Percentiles rank a stretch among this genome's conserved stretches.
Evolutionary conservation across 2,888 invertebrate genomes (phyloP).

Genomic region (Limnephilus marmoratus): DNA sequence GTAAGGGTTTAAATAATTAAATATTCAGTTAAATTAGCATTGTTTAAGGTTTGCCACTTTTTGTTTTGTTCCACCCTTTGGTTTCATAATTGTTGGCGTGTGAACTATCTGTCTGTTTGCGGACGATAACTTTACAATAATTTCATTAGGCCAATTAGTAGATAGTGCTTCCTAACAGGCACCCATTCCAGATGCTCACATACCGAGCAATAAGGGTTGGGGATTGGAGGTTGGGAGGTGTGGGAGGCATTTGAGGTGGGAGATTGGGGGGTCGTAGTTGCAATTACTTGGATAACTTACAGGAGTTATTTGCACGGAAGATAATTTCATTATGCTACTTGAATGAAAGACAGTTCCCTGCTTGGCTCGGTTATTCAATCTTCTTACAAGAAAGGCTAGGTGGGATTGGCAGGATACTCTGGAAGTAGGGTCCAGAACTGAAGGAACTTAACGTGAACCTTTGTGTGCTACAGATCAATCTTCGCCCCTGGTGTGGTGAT

Average conservation of each 20-base stretch:
- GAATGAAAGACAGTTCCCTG: background rate
- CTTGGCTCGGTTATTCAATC: background rate
- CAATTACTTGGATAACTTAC: conserved; percentile 33
- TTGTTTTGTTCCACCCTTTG: background rate
- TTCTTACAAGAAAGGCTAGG: background rate
- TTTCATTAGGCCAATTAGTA: conserved; percentile 64
- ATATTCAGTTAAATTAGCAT: background rate
- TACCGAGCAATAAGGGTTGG: conserved; percentile 22
- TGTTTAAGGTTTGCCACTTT: background rate
- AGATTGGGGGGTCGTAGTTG: background rate
- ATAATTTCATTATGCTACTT: conserved; percentile 16
- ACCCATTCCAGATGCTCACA: conserved; percentile 15
- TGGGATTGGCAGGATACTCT: background rate
- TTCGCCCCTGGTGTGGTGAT: background rate
- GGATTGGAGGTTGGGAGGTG: conserved; percentile 34
- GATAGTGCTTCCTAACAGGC: conserved; percentile 54
- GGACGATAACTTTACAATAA: conserved; percentile 61
- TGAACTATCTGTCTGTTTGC: conserved; percentile 53
- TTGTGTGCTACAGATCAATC: background rate
- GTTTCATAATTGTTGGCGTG: conserved; percentile 22
- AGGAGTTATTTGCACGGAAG: background rate
- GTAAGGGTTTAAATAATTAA: background rate
- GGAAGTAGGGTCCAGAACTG: background rate
- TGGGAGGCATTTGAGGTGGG: background rate
- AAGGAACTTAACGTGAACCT: background rate